Conservation (phyloP, 1,140 invertebrate species). For the Calycopis cecrops region DNA sequence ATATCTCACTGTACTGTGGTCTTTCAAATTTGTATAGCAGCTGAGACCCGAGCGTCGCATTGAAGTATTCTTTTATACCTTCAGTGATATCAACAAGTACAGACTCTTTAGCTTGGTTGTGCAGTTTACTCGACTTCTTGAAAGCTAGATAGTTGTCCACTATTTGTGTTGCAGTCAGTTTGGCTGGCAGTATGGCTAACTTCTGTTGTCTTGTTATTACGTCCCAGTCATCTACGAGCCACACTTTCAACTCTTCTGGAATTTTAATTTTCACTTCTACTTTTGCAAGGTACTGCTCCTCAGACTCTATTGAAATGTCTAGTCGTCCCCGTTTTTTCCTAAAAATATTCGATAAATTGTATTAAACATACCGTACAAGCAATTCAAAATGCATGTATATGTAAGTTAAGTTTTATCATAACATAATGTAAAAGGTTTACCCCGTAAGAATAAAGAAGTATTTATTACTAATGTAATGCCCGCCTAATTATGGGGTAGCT, state of each 20-base stretch:
- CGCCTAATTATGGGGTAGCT: no score
- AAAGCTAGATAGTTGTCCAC: conserved; percentile 92
- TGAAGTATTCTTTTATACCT: conserved; percentile 96
- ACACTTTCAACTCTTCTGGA: conserved; percentile 94
- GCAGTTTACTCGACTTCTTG: conserved; percentile 87
- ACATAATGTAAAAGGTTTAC: no score
- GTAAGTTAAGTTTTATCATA: no score
- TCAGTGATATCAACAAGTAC: conserved; percentile 88
- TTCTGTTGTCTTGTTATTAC: conserved; percentile 92
- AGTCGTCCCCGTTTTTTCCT: conserved; percentile 78
- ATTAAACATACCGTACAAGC: not conserved
- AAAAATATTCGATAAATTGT: conserved; percentile 25
- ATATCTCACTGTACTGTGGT: conserved; percentile 92
- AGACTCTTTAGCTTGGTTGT: conserved; percentile 87
- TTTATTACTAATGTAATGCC: no score
- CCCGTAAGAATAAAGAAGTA: no score
- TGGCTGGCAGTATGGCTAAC: conserved; percentile 89
- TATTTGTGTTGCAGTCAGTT: conserved; percentile 90
- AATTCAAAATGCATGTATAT: no score
- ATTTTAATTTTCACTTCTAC: conserved; percentile 92
- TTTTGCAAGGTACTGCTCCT: conserved; percentile 90
- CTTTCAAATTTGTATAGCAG: conserved; percentile 96
- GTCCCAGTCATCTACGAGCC: conserved; percentile 97
- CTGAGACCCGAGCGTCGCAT: conserved; percentile 93
- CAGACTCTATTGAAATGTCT: conserved; percentile 82